Conservation (phyloP, 2,113 vertebrate species). For the Cacatua alba region DNA sequence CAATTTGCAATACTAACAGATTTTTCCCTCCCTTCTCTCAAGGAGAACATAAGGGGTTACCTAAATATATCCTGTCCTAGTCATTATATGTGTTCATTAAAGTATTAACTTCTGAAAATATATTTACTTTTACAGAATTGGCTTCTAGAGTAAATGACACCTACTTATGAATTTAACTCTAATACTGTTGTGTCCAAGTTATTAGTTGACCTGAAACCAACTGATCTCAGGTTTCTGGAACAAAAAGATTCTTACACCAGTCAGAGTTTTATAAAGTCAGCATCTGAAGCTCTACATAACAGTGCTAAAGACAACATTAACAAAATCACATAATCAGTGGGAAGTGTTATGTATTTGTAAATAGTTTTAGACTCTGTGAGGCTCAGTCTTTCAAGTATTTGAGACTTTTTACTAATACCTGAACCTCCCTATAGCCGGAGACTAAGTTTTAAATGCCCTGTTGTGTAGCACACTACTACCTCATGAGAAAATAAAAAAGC, state of each 20-base stretch:
- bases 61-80: neutral
- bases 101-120: neutral
- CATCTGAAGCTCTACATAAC: neutral
- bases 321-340: neutral
- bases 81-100: neutral
- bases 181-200: neutral
- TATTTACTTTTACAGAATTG: neutral
- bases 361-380: neutral
- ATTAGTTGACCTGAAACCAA: neutral
- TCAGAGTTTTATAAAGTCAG: neutral
- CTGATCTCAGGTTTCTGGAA: neutral
- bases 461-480: neutral
- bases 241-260: neutral
- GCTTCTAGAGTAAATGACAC: neutral
- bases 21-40: neutral
- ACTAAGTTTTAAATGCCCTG: neutral
- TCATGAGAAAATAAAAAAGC: neutral
- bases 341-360: neutral
- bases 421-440: neutral
- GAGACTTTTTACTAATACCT: neutral
- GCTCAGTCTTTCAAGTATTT: neutral
- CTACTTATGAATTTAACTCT: neutral
- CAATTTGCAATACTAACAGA: neutral
- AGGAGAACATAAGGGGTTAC: neutral
- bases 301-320: neutral